Evolutionary conservation across 2,797 vertebrate species (phyloP).

Genomic region (Scolopax bukidnonensis): DNA sequence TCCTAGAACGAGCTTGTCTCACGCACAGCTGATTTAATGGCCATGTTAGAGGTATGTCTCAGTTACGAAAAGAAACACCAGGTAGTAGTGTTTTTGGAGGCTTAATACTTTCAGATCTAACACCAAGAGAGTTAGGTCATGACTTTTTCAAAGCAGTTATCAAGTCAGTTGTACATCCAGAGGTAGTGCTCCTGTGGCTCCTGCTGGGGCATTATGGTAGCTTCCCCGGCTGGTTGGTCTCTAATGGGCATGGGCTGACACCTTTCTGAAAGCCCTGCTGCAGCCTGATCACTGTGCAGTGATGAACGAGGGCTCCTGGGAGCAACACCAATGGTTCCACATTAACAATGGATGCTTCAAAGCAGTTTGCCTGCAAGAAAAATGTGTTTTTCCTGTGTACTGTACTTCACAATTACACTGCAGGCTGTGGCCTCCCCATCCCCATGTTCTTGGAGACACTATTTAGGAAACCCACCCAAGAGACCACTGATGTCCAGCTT

Average conservation of each 20-base stretch:
- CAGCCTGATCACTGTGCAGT: accelerated
- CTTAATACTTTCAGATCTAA: not conserved
- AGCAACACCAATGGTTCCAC: accelerated
- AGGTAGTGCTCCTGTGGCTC: not conserved
- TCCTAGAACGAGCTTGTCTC: not conserved
- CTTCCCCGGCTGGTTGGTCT: not conserved
- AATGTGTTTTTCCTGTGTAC: not conserved
- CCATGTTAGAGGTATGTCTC: not conserved
- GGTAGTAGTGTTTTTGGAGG: not conserved
- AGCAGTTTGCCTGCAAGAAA: not conserved
- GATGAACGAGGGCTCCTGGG: not conserved
- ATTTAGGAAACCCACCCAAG: not conserved
- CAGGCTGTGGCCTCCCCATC: not conserved
- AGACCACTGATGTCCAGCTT: too few relatives aligned
- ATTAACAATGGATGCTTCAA: accelerated
- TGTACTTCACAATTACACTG: not conserved
- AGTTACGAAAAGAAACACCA: not conserved
- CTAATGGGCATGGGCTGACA: not conserved
- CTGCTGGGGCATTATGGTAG: not conserved
- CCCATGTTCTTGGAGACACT: accelerated
- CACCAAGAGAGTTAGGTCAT: not conserved
- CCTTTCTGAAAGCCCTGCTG: not conserved
- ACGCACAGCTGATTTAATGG: not conserved
- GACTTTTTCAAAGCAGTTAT: not conserved
- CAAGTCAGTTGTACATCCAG: not conserved